Conservation (phyloP, 2,113 vertebrate genomes). For the Cygnus buccinator region DNA sequence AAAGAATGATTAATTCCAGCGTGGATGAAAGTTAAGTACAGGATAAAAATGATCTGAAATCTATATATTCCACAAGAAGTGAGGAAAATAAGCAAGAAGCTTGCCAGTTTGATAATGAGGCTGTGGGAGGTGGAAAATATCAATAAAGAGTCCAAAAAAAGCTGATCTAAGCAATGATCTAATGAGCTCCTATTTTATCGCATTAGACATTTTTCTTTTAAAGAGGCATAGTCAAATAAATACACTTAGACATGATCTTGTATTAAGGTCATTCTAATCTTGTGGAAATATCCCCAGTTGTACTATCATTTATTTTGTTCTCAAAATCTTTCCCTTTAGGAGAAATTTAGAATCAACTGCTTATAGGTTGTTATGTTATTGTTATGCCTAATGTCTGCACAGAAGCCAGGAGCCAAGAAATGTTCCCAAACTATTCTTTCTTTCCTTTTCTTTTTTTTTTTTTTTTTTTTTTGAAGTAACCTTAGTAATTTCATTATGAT, state of each 20-base stretch:
- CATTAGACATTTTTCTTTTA: conserved; percentile 20
- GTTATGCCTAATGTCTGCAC: not conserved
- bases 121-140: conserved; percentile 27
- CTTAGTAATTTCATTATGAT: not conserved
- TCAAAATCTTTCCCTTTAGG: not conserved
- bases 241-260: not conserved
- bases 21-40: not conserved
- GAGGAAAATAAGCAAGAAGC: conserved; percentile 17
- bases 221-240: not conserved
- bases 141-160: conserved; percentile 46
- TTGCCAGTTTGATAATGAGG: conserved; percentile 36
- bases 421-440: not conserved
- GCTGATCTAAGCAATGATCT: conserved; percentile 50
- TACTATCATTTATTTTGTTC: not conserved
- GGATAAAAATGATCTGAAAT: conserved; percentile 21
- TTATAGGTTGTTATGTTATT: not conserved
- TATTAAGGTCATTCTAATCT: conserved; percentile 7
- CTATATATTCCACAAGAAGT: conserved; percentile 16
- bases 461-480: not conserved
- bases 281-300: not conserved
- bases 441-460: no score
- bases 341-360: not conserved
- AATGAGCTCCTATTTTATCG: conserved; percentile 13
- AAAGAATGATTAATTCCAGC: not conserved
- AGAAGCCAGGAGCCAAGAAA: not conserved